A percentile compares a stretch with the other conserved stretches of the same genome.
These are phyloP conservation scores for Phaedon cochleariae DNA, from an alignment of 2,888 invertebrate genomes.

Conservation along the genomic window DNA sequence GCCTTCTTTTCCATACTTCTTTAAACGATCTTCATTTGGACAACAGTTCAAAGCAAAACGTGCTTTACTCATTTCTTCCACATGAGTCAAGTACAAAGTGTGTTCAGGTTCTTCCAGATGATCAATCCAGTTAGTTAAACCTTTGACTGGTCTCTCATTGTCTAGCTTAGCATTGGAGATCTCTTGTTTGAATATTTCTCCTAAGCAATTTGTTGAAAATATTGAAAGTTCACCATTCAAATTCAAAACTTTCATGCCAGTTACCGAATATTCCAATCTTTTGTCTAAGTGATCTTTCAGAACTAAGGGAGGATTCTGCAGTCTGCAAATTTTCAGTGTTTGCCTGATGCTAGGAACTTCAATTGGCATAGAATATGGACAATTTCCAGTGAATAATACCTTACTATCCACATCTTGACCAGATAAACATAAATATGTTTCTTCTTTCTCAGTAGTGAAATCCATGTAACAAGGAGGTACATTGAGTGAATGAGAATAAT, in stretches of 20 bases:
- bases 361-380: conserved; percentile 43
- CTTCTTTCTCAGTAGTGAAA: conserved; percentile 19
- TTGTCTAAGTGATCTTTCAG: conserved; percentile 35
- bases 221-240: conserved; percentile 35
- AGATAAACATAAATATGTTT: conserved; percentile 34
- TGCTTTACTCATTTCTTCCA: conserved; percentile 36
- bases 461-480: conserved; percentile 45
- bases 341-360: conserved; percentile 41
- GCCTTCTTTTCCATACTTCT: conserved; percentile 20
- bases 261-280: conserved; percentile 37
- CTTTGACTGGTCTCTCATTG: conserved; percentile 22
- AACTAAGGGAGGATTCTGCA: conserved; percentile 36
- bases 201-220: conserved; percentile 42
- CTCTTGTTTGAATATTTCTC: conserved; percentile 47
- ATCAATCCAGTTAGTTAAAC: conserved; percentile 40
- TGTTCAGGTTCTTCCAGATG: conserved; percentile 30
- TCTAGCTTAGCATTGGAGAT: conserved; percentile 25
- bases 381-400: conserved; percentile 44
- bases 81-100: conserved; percentile 35
- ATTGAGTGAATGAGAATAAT: conserved; percentile 42
- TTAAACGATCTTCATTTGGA: conserved; percentile 13
- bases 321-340: conserved; percentile 38
- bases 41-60: conserved; percentile 31
- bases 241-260: conserved; percentile 45
- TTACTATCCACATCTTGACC: conserved; percentile 41